Evolutionary conservation across 92 coral and sea anemone genomes (phyloP).

Genomic region (Metridium senile): DNA sequence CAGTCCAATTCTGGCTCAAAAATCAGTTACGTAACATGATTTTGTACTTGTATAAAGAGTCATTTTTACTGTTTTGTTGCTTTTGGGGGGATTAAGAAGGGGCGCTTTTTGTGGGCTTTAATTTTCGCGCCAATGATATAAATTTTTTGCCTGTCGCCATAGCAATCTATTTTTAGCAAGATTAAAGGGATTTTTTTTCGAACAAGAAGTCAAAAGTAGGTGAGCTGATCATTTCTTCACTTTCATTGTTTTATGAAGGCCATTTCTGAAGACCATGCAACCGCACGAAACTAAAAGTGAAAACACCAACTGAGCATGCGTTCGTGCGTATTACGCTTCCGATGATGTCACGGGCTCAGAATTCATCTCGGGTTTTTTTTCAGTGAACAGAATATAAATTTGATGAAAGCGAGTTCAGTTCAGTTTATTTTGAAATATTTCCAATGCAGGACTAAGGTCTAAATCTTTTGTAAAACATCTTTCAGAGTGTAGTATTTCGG

Average conservation of each 20-base stretch:
- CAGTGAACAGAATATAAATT: background rate
- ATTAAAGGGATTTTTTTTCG: background rate
- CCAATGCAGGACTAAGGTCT: background rate
- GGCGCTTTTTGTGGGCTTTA: too few relatives aligned
- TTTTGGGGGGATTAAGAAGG: too few relatives aligned
- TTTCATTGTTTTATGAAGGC: too few relatives aligned
- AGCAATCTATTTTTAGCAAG: background rate
- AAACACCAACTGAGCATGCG: slow-evolving; percentile 40
- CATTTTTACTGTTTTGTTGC: too few relatives aligned
- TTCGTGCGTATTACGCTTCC: slow-evolving; percentile 53
- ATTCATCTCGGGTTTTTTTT: slow-evolving; percentile 1
- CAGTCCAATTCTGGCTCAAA: too few relatives aligned
- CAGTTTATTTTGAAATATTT: background rate
- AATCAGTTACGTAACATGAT: too few relatives aligned
- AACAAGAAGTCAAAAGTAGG: too few relatives aligned
- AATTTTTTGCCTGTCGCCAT: background rate
- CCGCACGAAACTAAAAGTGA: too few relatives aligned
- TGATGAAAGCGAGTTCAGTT: background rate
- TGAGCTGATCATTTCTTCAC: too few relatives aligned
- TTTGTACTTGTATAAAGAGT: too few relatives aligned
- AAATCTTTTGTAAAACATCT: background rate
- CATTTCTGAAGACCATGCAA: too few relatives aligned
- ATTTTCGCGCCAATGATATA: background rate
- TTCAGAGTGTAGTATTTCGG: background rate
- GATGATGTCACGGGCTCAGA: slow-evolving; percentile 85